These are phyloP conservation scores for Stomatorhinus walkeri DNA, from an alignment of 2,797 vertebrate species.

Conservation along the genomic window DNA sequence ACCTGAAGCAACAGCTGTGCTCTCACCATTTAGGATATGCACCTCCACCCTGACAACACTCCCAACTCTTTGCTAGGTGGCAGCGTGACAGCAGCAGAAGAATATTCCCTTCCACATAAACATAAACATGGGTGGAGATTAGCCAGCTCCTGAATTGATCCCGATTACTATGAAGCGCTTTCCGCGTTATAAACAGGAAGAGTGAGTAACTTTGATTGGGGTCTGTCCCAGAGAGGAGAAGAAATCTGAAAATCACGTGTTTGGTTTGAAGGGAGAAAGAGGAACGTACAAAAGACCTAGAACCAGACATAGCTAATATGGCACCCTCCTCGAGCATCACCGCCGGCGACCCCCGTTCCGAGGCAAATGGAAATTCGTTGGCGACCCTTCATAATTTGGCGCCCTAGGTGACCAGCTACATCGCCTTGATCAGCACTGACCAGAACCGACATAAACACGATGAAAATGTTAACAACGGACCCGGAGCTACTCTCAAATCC, in stretches of 20 bases:
- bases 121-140: background rate
- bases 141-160: background rate
- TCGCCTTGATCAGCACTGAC: background rate
- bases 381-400: background rate
- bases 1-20: background rate
- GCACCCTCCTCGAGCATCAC: background rate
- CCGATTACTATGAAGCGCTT: background rate
- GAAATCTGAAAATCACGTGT: background rate
- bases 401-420: background rate
- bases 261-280: background rate
- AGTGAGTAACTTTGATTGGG: background rate
- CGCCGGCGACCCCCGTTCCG: background rate
- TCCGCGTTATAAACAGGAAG: background rate
- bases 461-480: background rate
- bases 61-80: background rate
- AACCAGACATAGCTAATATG: background rate
- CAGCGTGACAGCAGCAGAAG: background rate
- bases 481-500: background rate
- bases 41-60: background rate
- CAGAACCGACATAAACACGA: background rate
- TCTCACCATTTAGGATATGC: background rate
- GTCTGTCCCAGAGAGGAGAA: background rate
- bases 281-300: background rate
- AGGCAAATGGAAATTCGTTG: background rate
- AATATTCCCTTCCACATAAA: background rate